Conservation (phyloP, 2,888 invertebrate species). For the Pharmacophagus antenor region DNA sequence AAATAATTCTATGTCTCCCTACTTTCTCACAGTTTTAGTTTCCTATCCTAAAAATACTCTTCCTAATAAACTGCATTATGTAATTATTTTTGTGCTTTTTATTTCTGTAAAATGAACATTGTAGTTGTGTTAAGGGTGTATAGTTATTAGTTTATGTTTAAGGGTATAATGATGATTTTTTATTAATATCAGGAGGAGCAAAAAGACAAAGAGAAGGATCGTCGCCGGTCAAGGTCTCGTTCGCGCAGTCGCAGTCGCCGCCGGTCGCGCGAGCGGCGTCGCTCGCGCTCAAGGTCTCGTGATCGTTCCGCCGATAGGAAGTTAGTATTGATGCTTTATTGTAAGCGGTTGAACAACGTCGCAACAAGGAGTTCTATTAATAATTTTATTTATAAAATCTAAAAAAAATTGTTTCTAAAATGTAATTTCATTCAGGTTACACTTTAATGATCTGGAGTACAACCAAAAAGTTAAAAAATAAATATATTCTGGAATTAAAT, state of each 20-base stretch:
- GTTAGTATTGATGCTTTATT: conserved; percentile 44
- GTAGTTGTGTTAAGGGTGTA: too few relatives aligned
- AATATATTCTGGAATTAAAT: too few relatives aligned
- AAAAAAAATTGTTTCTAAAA: too few relatives aligned
- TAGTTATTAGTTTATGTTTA: neutral
- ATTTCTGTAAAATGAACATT: too few relatives aligned
- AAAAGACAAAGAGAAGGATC: conserved; percentile 84
- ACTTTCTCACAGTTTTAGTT: too few relatives aligned
- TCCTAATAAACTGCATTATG: too few relatives aligned
- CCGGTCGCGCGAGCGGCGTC: conserved; percentile 56
- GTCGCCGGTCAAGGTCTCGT: conserved; percentile 65
- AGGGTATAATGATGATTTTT: neutral
- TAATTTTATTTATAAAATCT: neutral
- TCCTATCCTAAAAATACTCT: too few relatives aligned
- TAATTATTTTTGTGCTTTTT: too few relatives aligned
- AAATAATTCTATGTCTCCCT: too few relatives aligned
- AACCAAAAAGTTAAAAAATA: too few relatives aligned
- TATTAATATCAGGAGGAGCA: conserved; percentile 50
- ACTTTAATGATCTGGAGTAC: too few relatives aligned
- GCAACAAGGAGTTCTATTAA: neutral
- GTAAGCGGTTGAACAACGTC: neutral
- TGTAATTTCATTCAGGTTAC: too few relatives aligned
- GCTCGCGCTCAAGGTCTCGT: conserved; percentile 62
- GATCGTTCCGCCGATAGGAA: conserved; percentile 71
- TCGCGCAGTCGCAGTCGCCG: conserved; percentile 61